phyloP scores from a whole-genome alignment of 1,140 invertebrate genomes.

The Diplogasteroides magnus region DNA sequence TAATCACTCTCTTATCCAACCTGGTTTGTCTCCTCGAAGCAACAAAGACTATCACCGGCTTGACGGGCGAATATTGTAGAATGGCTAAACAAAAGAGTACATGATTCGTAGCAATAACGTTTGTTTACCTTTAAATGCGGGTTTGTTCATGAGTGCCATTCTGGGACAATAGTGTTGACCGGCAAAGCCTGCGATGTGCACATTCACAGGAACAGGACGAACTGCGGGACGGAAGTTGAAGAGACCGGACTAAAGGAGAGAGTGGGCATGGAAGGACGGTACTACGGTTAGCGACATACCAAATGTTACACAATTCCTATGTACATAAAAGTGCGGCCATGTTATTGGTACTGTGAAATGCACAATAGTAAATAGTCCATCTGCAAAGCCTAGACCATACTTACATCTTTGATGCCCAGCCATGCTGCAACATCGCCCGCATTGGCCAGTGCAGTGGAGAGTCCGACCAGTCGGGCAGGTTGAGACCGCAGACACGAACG shows the following conservation, averaged over 20 bases:
- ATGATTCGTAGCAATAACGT: neutral
- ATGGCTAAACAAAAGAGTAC: conserved; percentile 61
- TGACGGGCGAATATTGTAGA: conserved; percentile 77
- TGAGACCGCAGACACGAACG: neutral
- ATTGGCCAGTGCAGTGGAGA: conserved; percentile 95
- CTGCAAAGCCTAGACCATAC: conserved; percentile 7
- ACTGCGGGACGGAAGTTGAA: conserved; percentile 97
- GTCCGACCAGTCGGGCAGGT: conserved; percentile 72
- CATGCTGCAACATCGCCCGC: conserved; percentile 92
- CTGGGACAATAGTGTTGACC: conserved; percentile 97
- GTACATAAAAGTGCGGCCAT: no score
- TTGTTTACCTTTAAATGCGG: conserved; percentile 74
- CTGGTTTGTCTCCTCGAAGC: conserved; percentile 91
- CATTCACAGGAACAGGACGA: conserved; percentile 89
- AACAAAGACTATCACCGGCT: conserved; percentile 90
- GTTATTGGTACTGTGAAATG: no score
- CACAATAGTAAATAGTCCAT: neutral
- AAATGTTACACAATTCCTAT: no score
- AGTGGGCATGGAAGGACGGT: neutral
- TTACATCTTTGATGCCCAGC: conserved; percentile 75
- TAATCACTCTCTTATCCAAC: neutral
- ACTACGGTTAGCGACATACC: no score
- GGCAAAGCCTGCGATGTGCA: conserved; percentile 84
- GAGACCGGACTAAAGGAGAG: conserved; percentile 63
- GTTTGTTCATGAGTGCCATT: conserved; percentile 99